Base-by-base conservation (phyloP, 2,797 vertebrate species). In the Melanogrammus aeglefinus region DNA sequence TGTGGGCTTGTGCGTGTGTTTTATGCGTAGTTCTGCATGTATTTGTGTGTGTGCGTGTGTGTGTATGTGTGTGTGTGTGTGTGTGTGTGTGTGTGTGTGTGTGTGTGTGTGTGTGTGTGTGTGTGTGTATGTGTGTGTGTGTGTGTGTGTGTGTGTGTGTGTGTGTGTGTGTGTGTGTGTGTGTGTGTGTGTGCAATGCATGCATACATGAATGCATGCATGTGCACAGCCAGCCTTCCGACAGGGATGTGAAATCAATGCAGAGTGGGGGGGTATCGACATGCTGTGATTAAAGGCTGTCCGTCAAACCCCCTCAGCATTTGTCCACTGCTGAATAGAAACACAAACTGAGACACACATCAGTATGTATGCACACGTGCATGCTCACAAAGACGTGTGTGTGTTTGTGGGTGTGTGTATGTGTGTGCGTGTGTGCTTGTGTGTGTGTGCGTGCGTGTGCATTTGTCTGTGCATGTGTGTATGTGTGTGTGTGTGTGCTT, bases 231-330 rank as follows among this genome's bases (percentile, higher is more conserved):
- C 24, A 75, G 69, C 87, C 87, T 83, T 85, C 84, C 33, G 85
- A 77, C 83, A 86, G 82, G 85, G 85, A 79, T 76, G 83, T 63
- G 77, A 75, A 81, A 89, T 91, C 92, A 86, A 90, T 91, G 77
- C 0, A 74, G 77, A 31, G 80, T 77, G 85, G 83, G 87, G 77
- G 84, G 78, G 18, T 88, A 92, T 91, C 88, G 92, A 81, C 86
- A 84, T 77, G 72, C 71, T 81, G 75, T 89, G 86, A 92, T 90
- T 86, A 86, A 86, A 86, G 87, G 51, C 79, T 38, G 84, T 82
- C 82, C 86, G 82, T 88, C 88, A 76, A 74, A 86, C 7, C 44
- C 76, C 76, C 82, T 83, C 81, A 72, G 83, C 80, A 75, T 76
- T 84, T 79, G 73, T 83, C 86, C 74, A 9, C 66, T 35, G 77